These are phyloP conservation scores for Apotomis betuletana DNA, from an alignment of 2,888 invertebrate species.

Conservation along the genomic window DNA sequence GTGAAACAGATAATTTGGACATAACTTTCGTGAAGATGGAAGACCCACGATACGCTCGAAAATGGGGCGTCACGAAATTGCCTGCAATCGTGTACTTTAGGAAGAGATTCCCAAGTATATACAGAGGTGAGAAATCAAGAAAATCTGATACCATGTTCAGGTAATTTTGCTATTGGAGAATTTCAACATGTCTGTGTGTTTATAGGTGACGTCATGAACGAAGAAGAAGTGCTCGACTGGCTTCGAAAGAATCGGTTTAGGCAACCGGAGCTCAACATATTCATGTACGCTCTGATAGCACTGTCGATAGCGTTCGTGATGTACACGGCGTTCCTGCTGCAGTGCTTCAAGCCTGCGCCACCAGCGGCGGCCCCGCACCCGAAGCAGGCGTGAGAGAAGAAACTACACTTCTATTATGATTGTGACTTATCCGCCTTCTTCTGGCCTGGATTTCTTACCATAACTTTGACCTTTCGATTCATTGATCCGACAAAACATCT, in stretches of 20 bases:
- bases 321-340: conserved; percentile 95
- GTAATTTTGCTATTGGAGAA: too few species aligned
- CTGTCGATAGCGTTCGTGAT: conserved; percentile 93
- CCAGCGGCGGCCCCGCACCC: conserved; percentile 85
- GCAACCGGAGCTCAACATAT: conserved; percentile 95
- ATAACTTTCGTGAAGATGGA: conserved; percentile 98
- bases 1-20: conserved; percentile 96
- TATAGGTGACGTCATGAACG: conserved; percentile 92
- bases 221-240: conserved; percentile 95
- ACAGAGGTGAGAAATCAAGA: conserved; percentile 85
- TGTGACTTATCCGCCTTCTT: conserved; percentile 47
- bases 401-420: conserved; percentile 37
- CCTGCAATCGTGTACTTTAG: conserved; percentile 96
- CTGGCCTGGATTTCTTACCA: conserved; percentile 44
- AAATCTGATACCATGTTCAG: background rate
- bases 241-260: conserved; percentile 95
- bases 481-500: conserved; percentile 48
- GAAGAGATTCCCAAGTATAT: conserved; percentile 95
- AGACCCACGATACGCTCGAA: conserved; percentile 94
- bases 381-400: conserved; percentile 85
- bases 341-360: conserved; percentile 92
- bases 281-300: conserved; percentile 96
- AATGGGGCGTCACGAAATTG: conserved; percentile 96
- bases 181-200: conserved; percentile 39
- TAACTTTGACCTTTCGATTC: conserved; percentile 45